phyloP scores from a whole-genome alignment of 2,888 invertebrate genomes.

The Ernsta delagoae region DNA sequence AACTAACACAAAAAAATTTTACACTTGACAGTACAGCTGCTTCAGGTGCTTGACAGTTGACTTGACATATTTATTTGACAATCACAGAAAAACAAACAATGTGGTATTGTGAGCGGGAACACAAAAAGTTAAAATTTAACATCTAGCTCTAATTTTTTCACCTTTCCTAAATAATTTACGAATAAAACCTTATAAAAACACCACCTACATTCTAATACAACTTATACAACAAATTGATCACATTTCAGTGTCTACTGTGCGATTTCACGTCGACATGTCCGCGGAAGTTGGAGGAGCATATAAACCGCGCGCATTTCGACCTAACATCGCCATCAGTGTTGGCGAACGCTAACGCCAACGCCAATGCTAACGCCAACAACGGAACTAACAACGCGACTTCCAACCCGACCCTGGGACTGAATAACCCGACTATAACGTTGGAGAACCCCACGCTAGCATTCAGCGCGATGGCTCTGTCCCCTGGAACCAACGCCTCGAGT shows the following conservation, averaged over 20 bases:
- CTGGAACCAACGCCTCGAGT: slow-evolving; percentile 75
- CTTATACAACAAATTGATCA: too few relatives aligned
- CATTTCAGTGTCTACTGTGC: slow-evolving; percentile 90
- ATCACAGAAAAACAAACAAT: too few relatives aligned
- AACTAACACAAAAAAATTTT: too few relatives aligned
- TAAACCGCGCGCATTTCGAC: slow-evolving; percentile 93
- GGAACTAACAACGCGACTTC: slow-evolving; percentile 61
- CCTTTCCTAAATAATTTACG: too few relatives aligned
- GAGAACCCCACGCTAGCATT: slow-evolving; percentile 57
- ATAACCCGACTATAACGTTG: slow-evolving; percentile 63
- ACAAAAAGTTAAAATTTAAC: neutral
- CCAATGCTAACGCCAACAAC: slow-evolving; percentile 61
- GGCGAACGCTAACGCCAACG: slow-evolving; percentile 68
- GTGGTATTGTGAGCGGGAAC: slow-evolving; percentile 15
- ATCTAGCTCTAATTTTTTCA: too few relatives aligned
- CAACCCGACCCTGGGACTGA: slow-evolving; percentile 62
- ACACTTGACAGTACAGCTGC: too few relatives aligned
- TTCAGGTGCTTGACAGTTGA: too few relatives aligned
- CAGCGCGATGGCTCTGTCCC: slow-evolving; percentile 77
- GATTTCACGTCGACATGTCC: slow-evolving; percentile 90
- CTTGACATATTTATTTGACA: too few relatives aligned
- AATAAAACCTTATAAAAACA: too few relatives aligned
- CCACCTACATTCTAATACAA: too few relatives aligned
- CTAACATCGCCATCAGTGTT: slow-evolving; percentile 89
- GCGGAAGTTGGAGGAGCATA: slow-evolving; percentile 91